These are phyloP conservation scores for Siderastrea radians DNA, from an alignment of 92 coral and sea anemone genomes.

Conservation along the genomic window DNA sequence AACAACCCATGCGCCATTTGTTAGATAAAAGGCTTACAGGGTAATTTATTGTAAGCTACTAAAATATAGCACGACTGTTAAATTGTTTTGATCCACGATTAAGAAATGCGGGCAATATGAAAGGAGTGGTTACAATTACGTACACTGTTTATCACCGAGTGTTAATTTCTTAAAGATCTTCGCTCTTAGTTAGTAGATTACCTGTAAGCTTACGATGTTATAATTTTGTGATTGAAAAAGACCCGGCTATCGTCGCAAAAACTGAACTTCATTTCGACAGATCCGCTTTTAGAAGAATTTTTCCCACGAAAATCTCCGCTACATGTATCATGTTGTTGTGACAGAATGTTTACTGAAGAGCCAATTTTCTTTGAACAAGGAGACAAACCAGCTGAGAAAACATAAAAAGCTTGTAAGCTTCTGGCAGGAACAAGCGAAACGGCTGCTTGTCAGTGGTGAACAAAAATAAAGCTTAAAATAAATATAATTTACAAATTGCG, in stretches of 20 bases:
- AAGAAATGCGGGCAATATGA: background rate
- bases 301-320: background rate
- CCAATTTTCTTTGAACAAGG: background rate
- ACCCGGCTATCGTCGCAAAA: too few relatives aligned
- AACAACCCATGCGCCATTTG: background rate
- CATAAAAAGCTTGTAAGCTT: background rate
- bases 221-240: too few relatives aligned
- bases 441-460: background rate
- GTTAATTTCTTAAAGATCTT: background rate
- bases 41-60: too few relatives aligned
- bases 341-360: background rate
- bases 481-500: too few relatives aligned
- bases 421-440: background rate
- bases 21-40: too few relatives aligned
- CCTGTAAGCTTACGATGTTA: background rate
- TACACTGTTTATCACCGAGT: background rate
- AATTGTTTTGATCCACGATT: background rate
- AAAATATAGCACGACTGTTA: background rate
- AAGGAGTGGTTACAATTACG: background rate
- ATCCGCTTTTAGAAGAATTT: background rate
- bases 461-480: background rate
- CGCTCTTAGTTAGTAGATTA: background rate
- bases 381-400: background rate
- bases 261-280: background rate
- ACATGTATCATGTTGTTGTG: background rate